Evolutionary conservation across 1,140 invertebrate genomes (phyloP), one percentile per base, ranked within the genome.

Genomic region (Drosophila takahashii): DNA sequence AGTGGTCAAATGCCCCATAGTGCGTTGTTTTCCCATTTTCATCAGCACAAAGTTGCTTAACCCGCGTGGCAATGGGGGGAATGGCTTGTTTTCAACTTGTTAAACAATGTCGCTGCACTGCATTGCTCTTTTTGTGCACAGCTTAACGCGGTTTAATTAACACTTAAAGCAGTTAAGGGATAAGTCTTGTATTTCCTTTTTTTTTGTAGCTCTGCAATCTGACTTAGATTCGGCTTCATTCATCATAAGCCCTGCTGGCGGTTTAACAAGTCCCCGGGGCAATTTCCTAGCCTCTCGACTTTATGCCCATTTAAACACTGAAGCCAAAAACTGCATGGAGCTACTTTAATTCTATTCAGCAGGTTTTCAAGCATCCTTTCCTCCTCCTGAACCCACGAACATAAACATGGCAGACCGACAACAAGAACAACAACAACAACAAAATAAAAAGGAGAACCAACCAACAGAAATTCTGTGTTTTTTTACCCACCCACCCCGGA

Each of bases 11-110:
- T n/a, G n/a, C n/a, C n/a, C n/a, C n/a, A n/a, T n/a, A n/a, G n/a
- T n/a, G n/a, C n/a, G n/a, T n/a, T 69, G 74, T 75, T 86, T 86
- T 81, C 83, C 65, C 83, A 81, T 81, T 86, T 86, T 86, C 78
- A 79, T 76, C 83, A 65, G 66, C 61, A 87, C 77, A 86, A 86
- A 71, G 83, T 75, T 77, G 61, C 56, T 79, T 75, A 81, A 67
- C 61, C 64, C 54, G 44, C 41, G 65, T 60, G 61, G 51, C 58
- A 15, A 5, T 0, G 15, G 26, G 9, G 27, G 13, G 42, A 13
- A 18, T 60, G 27, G 34, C 70, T 67, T 67, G 64, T 67, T 67
- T 65, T 67, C 60, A 67, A 64, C 64, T 65, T 67, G 60, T 67
- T 65, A 51, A 67, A 67, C 56, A 50, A 57, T 81, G 78, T 52